Base-by-base conservation (phyloP, 2,113 vertebrate species). In the Chlorodrepanis virens region DNA sequence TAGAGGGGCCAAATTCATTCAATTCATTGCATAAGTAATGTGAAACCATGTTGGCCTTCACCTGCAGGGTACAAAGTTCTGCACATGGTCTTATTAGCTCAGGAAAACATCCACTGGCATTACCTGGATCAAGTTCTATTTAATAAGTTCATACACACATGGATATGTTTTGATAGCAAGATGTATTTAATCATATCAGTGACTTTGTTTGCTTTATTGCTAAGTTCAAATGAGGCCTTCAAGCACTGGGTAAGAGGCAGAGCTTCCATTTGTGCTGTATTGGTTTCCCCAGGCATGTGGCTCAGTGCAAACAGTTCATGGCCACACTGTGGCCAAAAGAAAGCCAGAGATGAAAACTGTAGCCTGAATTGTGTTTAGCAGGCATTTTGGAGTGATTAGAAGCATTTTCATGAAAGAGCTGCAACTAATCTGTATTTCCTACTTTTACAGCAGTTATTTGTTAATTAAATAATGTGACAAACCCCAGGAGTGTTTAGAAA, bases 61-160 rank as follows among this genome's bases (percentile, higher is more conserved):
- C 42, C 86, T 70, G 35, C 80, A 89, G 89, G 76, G 95, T 95
- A 86, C 95, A 92, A 95, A 96, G 96, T 92, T 93, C 89, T 81
- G 59, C 59, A 5, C 33, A 11, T 5, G 68, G 22, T 83, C 29
- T 19, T 94, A 7, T 86, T 78, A 52, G 83, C 2, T 68, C 91
- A 93, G 93, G 80, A 78, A 71, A 94, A 44, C 15, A 21, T 70
- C 52, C 65, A 47, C 68, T 0, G 6, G 33, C 35, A 9, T 76
- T 88, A 72, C 54, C 59, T 94, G 88, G 86, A 94, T 80, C 78
- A 23, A 93, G 13, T 40, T 83, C 20, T 96, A 49, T 93, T 94
- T 93, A 90, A 80, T 89, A 67, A 89, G 60, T 63, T 83, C 80
- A 63, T 75, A 68, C 89, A 22, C 20, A 67, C 47, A 47, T 74